Percentiles rank a stretch among this genome's conserved stretches.
Evolutionary conservation across 2,797 vertebrate genomes (phyloP).

Genomic region (Simalia tracyae): DNA sequence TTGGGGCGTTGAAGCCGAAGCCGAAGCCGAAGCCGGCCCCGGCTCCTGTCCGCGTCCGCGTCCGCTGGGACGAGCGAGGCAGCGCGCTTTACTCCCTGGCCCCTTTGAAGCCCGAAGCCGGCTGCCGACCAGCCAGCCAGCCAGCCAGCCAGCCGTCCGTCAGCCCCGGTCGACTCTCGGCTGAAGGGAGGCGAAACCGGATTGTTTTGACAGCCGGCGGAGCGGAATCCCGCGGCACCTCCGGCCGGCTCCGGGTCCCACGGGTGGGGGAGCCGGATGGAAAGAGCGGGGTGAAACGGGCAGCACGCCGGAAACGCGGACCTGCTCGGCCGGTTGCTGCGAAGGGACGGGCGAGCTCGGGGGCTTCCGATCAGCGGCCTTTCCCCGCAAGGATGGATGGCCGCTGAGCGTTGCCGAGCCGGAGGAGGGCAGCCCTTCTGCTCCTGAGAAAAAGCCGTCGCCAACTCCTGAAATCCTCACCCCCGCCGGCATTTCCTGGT

Average conservation of each 20-base stretch:
- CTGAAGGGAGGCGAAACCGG: neutral
- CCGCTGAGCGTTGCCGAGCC: neutral
- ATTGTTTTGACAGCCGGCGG: slow-evolving; percentile 15
- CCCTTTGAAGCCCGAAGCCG: neutral
- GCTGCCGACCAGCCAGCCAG: neutral
- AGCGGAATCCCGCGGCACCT: neutral
- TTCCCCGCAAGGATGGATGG: neutral
- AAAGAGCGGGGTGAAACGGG: slow-evolving; percentile 1
- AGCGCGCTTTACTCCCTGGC: neutral
- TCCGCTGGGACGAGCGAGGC: neutral
- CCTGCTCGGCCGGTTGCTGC: neutral
- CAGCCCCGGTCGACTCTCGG: neutral
- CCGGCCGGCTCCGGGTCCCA: neutral
- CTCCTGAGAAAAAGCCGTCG: neutral
- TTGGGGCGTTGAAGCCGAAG: neutral
- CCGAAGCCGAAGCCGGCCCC: neutral
- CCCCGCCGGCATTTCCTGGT: too few relatives aligned
- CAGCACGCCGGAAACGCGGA: neutral
- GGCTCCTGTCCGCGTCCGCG: accelerated
- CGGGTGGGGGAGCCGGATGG: neutral
- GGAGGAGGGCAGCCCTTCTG: neutral
- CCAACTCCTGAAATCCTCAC: neutral
- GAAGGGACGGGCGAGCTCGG: neutral
- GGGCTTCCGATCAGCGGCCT: neutral
- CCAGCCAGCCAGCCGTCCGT: too few relatives aligned